Percentiles rank a stretch among this genome's conserved stretches.
Evolutionary conservation across 2,797 vertebrate genomes (phyloP).

Genomic region (Anguilla pacifica): DNA sequence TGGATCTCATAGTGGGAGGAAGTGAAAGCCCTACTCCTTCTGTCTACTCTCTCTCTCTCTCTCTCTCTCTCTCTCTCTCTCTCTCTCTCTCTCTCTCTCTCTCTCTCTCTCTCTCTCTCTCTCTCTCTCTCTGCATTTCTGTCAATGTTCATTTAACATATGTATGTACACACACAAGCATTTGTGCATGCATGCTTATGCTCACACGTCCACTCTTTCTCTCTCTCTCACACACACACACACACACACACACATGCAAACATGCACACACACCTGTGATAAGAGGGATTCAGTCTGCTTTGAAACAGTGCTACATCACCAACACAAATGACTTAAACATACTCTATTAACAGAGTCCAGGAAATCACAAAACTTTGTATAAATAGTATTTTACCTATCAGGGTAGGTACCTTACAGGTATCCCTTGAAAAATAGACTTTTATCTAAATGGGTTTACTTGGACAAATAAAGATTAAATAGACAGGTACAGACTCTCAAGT

Average conservation of each 20-base stretch:
- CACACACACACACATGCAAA: neutral
- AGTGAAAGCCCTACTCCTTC: slow-evolving; percentile 54
- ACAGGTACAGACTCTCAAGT: neutral
- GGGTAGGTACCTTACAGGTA: neutral
- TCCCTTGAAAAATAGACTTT: neutral
- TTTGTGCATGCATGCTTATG: neutral
- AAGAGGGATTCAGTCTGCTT: neutral
- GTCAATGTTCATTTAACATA: slow-evolving; percentile 1
- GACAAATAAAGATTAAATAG: no score
- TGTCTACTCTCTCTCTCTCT: no score
- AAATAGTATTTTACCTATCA: neutral
- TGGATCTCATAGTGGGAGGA: slow-evolving; percentile 79
- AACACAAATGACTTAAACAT: neutral
- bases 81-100: no score
- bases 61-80: no score
- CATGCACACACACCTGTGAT: neutral
- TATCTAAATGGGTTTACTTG: no score
- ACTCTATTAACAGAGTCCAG: neutral
- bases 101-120: slow-evolving; percentile 35
- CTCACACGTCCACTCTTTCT: no score
- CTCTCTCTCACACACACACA: neutral
- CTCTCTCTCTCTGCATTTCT: slow-evolving; percentile 38
- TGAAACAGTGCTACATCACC: neutral
- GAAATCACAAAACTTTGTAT: neutral
- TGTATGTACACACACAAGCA: neutral